Conservation (phyloP, 2,113 vertebrate genomes). For the Elgaria multicarinata region DNA sequence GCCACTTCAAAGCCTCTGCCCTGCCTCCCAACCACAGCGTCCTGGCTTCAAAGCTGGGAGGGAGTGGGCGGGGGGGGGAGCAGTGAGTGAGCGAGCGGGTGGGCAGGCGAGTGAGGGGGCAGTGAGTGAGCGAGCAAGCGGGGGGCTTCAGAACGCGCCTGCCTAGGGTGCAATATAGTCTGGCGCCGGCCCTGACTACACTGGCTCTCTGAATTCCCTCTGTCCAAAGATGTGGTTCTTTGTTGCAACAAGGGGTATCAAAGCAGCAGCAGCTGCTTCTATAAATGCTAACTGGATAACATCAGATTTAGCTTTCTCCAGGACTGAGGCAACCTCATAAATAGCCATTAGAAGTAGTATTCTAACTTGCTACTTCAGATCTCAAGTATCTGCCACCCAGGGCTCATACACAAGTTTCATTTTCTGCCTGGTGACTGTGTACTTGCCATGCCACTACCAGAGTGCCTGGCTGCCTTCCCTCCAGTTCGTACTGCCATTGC, state of each 20-base stretch:
- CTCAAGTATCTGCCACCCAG: background rate
- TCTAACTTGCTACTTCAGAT: background rate
- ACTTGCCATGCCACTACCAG: background rate
- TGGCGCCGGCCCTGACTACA: too few species aligned
- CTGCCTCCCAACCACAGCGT: too few species aligned
- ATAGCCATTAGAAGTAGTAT: background rate
- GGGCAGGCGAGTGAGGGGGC: too few species aligned
- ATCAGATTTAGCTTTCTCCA: background rate
- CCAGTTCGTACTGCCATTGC: background rate
- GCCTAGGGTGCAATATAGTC: too few species aligned
- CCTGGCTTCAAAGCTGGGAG: too few species aligned
- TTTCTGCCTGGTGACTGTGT: background rate
- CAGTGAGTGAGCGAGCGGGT: too few species aligned
- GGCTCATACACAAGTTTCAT: background rate
- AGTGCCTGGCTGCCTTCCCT: background rate
- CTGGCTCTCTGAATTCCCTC: too few species aligned
- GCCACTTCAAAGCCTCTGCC: too few species aligned
- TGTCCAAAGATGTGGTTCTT: background rate
- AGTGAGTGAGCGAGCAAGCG: too few species aligned
- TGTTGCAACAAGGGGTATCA: background rate
- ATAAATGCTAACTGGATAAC: background rate
- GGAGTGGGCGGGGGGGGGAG: too few species aligned
- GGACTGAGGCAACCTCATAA: background rate
- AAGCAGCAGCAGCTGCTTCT: background rate
- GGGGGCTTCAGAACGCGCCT: too few species aligned